Base-by-base conservation (phyloP, 30 jellyfish, hydroid and myxozoan species). In the Chrysaora quinquecirrha region DNA sequence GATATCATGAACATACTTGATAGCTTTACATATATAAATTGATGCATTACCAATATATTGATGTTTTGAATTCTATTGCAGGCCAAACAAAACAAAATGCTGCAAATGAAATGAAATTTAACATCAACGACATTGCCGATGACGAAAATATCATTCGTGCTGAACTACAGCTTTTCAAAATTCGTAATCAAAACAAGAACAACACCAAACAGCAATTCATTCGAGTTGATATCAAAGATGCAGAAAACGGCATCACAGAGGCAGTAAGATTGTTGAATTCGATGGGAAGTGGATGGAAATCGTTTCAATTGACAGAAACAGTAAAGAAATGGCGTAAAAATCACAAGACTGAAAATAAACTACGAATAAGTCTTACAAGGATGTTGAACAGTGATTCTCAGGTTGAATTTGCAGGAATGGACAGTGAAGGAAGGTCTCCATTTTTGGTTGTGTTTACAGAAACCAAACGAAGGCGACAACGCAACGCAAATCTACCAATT, bases 271-370 rank as follows among this genome's bases (percentile, higher is more conserved):
- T 87, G 48, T 32, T 76, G 61, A 65, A 62, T 43, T 28, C 46
- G 52, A 48, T 27, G 25, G 91, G 85, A 1, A 74, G 83, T 46
- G 96, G 96, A 19, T 87, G 96, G 96, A 70, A 77, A 48, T 66
- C 96, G 1, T 87, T 76, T 47, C 83, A 79, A 16, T 28, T 87
- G 87, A 87, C 91, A 9, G 27, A 29, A 0, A 31, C 83, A 4
- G 90, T 87, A 24, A 68, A 62, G 49, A 20, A 46, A 76, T 87
- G 96, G 96, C 78, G 35, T 24, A 20, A 52, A 31, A 22, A 22
- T 46, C 60, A 21, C 16, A 25, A 27, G 24, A 76, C 35, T 1
- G 68, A 48, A 12, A 29, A 64, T 68, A 22, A 25, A 16, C 22
- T 87, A 0, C 83, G 34, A 76, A 61, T 87, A 1, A 16, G 27